Evolutionary conservation across 2,797 vertebrate species (phyloP).

Genomic region (Hippoglossus hippoglossus): DNA sequence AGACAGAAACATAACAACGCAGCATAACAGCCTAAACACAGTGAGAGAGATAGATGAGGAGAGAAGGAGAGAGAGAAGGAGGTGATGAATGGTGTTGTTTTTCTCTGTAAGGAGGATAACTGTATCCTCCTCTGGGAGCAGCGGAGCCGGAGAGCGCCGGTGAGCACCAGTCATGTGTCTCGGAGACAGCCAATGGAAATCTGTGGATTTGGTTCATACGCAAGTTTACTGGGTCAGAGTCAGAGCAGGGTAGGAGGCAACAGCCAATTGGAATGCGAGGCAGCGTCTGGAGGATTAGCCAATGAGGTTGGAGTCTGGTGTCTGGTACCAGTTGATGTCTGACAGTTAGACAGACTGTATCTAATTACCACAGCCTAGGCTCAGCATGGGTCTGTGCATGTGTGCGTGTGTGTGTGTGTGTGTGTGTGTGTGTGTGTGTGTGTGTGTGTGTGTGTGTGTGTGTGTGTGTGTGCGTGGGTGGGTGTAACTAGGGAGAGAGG

Average conservation of each 20-base stretch:
- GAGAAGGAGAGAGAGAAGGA: constrained; percentile 58
- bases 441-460: constrained; percentile 42
- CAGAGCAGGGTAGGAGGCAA: constrained; percentile 68
- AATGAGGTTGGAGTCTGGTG: constrained; percentile 77
- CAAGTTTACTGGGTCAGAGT: constrained; percentile 83
- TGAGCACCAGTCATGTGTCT: constrained; percentile 80
- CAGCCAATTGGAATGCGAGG: constrained; percentile 70
- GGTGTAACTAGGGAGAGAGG: constrained; percentile 60
- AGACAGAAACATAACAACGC: constrained; percentile 65
- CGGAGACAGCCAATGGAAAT: constrained; percentile 80
- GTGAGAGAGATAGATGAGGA: constrained; percentile 62
- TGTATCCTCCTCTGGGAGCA: constrained; percentile 80
- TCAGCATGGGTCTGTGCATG: constrained; percentile 71
- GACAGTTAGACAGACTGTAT: constrained; percentile 85
- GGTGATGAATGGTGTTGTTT: constrained; percentile 82
- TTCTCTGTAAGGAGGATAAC: constrained; percentile 79
- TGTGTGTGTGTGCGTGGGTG: constrained; percentile 48
- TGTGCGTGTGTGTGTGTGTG: constrained; percentile 29
- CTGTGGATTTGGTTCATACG: constrained; percentile 77
- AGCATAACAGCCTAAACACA: constrained; percentile 60
- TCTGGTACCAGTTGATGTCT: constrained; percentile 83
- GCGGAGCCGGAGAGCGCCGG: constrained; percentile 54
- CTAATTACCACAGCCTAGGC: constrained; percentile 79
- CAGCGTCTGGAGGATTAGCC: constrained; percentile 74
- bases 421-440: constrained; percentile 33